Conservation (phyloP, 2,797 vertebrate genomes). For the Zenarchopterus dispar region DNA sequence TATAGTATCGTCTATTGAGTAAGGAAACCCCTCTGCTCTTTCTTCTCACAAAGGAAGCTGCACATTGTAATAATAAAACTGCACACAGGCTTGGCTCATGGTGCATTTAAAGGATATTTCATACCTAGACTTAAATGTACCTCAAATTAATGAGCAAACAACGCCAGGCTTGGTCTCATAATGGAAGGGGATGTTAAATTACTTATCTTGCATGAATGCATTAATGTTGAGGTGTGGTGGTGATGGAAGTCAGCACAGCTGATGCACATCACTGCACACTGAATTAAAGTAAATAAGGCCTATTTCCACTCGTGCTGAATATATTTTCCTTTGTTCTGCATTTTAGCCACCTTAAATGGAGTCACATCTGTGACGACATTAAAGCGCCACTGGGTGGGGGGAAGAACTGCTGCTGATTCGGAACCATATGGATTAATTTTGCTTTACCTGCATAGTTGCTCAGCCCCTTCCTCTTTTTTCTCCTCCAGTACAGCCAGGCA, state of each 20-base stretch:
- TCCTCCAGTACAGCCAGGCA: conserved; percentile 96
- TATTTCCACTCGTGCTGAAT: conserved; percentile 70
- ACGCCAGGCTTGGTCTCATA: conserved; percentile 69
- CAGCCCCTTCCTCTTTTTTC: conserved; percentile 97
- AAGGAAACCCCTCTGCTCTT: too few relatives aligned
- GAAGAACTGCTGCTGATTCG: conserved; percentile 49
- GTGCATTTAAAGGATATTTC: conserved; percentile 61
- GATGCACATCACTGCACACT: conserved; percentile 77
- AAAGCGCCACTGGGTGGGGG: conserved; percentile 39
- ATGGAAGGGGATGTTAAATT: conserved; percentile 76
- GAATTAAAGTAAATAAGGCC: conserved; percentile 77
- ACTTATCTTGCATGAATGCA: conserved; percentile 76
- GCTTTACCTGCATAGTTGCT: conserved; percentile 95
- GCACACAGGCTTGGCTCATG: conserved; percentile 57
- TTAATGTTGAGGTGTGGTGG: conserved; percentile 65
- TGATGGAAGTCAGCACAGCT: conserved; percentile 73
- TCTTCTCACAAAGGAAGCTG: too few relatives aligned
- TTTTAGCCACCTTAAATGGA: conserved; percentile 68
- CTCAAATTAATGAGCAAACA: conserved; percentile 76
- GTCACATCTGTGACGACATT: conserved; percentile 62
- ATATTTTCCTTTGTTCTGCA: conserved; percentile 72
- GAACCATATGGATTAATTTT: conserved; percentile 58
- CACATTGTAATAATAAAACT: conserved; percentile 52
- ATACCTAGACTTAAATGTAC: conserved; percentile 59
- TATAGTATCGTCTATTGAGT: too few relatives aligned